Evolutionary conservation across 2,113 vertebrate genomes (phyloP), one percentile per base, ranked within the genome.

Genomic region (Nyctereutes procyonoides): DNA sequence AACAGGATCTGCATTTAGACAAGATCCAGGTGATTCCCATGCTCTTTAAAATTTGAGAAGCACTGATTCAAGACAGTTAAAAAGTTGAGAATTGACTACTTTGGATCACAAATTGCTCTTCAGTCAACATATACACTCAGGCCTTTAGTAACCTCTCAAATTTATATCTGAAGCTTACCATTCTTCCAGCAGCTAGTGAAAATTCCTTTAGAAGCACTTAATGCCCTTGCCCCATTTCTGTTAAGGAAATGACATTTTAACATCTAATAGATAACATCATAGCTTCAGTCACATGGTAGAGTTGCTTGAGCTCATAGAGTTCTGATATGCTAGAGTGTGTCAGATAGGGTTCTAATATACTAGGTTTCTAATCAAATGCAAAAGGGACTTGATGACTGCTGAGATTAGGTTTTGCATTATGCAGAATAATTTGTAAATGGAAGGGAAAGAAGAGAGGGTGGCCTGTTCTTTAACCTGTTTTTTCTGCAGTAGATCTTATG

Each of bases 221-320:
- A 74, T 94, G 38, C 22, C 67, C 22, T 92, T 90, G n/a, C 11
- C 65, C 62, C n/a, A 22, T 60, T 94, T 97, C 93, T 84, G 19
- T 90, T 86, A 95, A 58, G 67, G 58, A 92, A 95, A 69, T 74
- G 38, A 73, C 69, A 26, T 51, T 94, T 51, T 94, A 26, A 55
- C 26, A 26, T 95, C 71, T 88, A 5, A 35, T n/a, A 95, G 67
- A 55, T 84, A 80, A 87, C 17, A 63, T 55, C 62, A 81, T 35
- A 16, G 20, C n/a, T 76, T 24, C 58, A 74, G 65, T 69, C 48
- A 69, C 30, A 19, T 48, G 82, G 20, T 58, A 1, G 3, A 35
- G 55, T 38, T 76, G 30, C 71, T 56, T 65, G 43, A 93, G 32
- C 30, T n/a, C 58, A 53, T 88, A 77, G 60, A 38, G 67, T 48